A percentile compares a stretch with the other conserved stretches of the same genome.
phyloP scores from a whole-genome alignment of 2,888 invertebrate genomes.

The Drosophila eohydei region DNA sequence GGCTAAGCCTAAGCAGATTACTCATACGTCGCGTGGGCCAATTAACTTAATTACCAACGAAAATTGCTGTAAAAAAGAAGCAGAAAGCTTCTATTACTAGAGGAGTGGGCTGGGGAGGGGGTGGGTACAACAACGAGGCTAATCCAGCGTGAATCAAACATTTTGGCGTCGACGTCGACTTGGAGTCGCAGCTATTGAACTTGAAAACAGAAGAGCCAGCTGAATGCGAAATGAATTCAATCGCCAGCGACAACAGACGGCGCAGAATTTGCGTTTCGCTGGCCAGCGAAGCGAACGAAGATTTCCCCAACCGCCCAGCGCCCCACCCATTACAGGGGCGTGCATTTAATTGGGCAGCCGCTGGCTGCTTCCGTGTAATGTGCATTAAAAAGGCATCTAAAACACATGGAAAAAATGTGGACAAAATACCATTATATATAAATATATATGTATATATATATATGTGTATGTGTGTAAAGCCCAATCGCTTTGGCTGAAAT shows the following conservation, averaged over 20 bases:
- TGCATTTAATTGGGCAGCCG: conserved; percentile 56
- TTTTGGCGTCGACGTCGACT: conserved; percentile 21
- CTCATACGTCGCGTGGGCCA: conserved; percentile 69
- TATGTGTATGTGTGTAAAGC: conserved; percentile 28
- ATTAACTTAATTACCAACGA: conserved; percentile 66
- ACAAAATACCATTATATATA: conserved; percentile 13
- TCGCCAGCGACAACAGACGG: conserved; percentile 17
- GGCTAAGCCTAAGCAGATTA: conserved; percentile 60
- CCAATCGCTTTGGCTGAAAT: conserved; percentile 66
- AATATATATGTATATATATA: neutral
- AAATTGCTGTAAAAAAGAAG: conserved; percentile 25
- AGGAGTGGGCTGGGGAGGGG: no score
- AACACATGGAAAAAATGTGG: conserved; percentile 22
- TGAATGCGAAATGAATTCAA: conserved; percentile 58
- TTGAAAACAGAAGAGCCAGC: conserved; percentile 20
- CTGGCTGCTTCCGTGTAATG: conserved; percentile 58
- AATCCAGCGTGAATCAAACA: conserved; percentile 27
- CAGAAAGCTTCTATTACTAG: conserved; percentile 3
- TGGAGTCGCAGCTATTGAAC: conserved; percentile 41
- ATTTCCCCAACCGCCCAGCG: conserved; percentile 7
- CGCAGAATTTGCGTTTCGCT: conserved; percentile 27
- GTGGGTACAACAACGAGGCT: conserved; percentile 18
- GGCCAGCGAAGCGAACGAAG: conserved; percentile 43
- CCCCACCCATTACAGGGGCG: conserved; percentile 39
- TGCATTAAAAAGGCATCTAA: conserved; percentile 47